Percentiles rank a stretch among this genome's conserved stretches.
These are phyloP conservation scores for Ooceraea biroi DNA, from an alignment of 1,140 invertebrate genomes.

Conservation along the genomic window DNA sequence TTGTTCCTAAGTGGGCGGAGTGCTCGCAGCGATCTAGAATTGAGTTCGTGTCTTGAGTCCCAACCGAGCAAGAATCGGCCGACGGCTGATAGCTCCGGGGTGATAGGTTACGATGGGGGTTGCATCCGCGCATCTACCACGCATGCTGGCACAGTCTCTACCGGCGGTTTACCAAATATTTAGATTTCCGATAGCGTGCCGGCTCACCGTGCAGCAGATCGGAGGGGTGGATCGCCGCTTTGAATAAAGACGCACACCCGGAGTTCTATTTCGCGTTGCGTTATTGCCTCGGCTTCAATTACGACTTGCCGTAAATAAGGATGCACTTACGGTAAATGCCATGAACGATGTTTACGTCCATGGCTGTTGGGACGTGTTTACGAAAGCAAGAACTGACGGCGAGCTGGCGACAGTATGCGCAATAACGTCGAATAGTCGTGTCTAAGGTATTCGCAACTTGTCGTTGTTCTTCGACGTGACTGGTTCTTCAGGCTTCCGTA, in stretches of 20 bases:
- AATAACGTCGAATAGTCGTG: not conserved
- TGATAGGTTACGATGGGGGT: conserved; percentile 36
- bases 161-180: conserved; percentile 44
- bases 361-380: conserved; percentile 10
- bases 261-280: conserved; percentile 1
- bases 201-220: not conserved
- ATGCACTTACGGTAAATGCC: not conserved
- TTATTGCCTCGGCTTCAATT: conserved; percentile 11
- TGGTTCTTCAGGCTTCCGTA: not conserved
- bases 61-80: conserved; percentile 76
- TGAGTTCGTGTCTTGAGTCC: conserved; percentile 82
- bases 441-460: not conserved
- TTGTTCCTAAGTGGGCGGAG: conserved; percentile 74
- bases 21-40: conserved; percentile 79
- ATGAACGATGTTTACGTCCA: not conserved
- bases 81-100: conserved; percentile 32
- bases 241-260: not conserved
- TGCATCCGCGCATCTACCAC: conserved; percentile 22
- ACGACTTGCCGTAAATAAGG: conserved; percentile 9
- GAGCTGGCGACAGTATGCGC: not conserved
- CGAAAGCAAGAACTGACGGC: not conserved
- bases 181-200: conserved; percentile 49
- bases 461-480: not conserved
- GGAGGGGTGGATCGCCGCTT: not conserved
- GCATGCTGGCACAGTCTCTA: conserved; percentile 6